phyloP scores from a whole-genome alignment of 2,113 vertebrate species.

The Ceyx melanurus region DNA sequence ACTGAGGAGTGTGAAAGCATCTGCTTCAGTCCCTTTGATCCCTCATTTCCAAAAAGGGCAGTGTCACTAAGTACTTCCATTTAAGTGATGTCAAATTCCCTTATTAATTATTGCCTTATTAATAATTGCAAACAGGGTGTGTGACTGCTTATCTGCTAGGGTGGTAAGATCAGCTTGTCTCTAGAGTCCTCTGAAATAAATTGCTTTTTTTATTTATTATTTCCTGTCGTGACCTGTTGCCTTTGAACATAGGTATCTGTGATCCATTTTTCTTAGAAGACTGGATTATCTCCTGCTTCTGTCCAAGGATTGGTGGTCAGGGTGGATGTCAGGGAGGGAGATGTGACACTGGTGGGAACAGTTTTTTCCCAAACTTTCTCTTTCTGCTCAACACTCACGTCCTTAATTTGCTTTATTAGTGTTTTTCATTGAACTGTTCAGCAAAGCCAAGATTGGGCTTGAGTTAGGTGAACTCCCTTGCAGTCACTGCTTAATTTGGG shows the following conservation, averaged over 20 bases:
- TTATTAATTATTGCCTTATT: background rate
- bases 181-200: background rate
- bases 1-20: background rate
- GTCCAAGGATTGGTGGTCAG: background rate
- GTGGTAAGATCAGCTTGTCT: background rate
- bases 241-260: background rate
- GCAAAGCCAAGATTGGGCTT: background rate
- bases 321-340: background rate
- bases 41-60: background rate
- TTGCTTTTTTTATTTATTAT: background rate
- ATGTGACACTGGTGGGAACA: background rate
- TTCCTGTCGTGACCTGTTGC: background rate
- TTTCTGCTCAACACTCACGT: background rate
- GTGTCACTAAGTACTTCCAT: background rate
- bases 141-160: background rate
- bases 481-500: background rate
- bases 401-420: background rate
- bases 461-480: background rate
- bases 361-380: rapidly evolving
- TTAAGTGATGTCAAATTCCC: background rate
- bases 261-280: background rate
- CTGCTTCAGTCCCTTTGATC: background rate
- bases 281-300: background rate
- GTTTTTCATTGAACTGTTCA: background rate
- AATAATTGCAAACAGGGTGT: background rate